Evolutionary conservation across 2,113 vertebrate species (phyloP).

Genomic region (Bucco capensis): DNA sequence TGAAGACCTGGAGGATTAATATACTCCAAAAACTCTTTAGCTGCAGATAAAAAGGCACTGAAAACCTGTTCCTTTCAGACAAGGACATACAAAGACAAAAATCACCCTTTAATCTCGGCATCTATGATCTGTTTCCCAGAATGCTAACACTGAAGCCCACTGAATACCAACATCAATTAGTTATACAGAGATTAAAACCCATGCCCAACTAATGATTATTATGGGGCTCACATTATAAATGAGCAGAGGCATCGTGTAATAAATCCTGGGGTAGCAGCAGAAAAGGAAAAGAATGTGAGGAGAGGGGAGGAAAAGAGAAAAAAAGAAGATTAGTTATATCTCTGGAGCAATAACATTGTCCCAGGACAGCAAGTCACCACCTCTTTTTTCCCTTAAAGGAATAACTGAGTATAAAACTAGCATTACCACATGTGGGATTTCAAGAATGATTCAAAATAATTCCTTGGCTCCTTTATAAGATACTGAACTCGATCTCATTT

Average conservation of each 20-base stretch:
- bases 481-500: conserved; percentile 16
- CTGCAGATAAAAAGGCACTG: background rate
- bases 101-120: conserved; percentile 27
- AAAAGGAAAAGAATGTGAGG: background rate
- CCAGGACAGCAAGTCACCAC: conserved; percentile 11
- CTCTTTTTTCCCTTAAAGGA: conserved; percentile 4
- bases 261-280: conserved; percentile 46
- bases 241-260: conserved; percentile 26
- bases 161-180: conserved; percentile 21
- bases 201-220: conserved; percentile 26
- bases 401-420: background rate
- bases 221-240: conserved; percentile 47
- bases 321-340: background rate
- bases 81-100: conserved; percentile 1
- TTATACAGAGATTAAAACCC: conserved; percentile 27
- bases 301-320: background rate
- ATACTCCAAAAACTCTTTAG: background rate
- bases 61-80: background rate
- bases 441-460: conserved; percentile 41
- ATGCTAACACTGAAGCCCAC: background rate
- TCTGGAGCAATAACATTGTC: background rate
- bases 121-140: background rate
- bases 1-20: background rate
- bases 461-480: conserved; percentile 29
- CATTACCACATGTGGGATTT: background rate